Percentiles rank a stretch among this genome's conserved stretches.
phyloP scores from a whole-genome alignment of 2,797 vertebrate genomes.

The Hippocampus kuda region DNA sequence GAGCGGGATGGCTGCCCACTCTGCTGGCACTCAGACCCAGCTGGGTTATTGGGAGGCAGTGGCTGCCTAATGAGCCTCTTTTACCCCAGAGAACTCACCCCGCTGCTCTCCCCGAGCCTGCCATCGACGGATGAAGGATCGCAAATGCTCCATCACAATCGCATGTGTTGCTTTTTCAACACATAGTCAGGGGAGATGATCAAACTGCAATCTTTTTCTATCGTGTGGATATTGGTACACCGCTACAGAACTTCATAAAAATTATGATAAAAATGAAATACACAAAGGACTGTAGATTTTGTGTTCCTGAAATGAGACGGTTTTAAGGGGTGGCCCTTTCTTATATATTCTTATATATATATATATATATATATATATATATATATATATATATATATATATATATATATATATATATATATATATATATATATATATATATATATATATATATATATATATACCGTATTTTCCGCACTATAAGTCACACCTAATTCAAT shows the following conservation, averaged over 20 bases:
- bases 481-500: too few relatives aligned
- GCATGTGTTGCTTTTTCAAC: conserved; percentile 56
- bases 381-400: too few relatives aligned
- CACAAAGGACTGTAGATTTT: too few relatives aligned
- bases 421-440: too few relatives aligned
- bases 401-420: too few relatives aligned
- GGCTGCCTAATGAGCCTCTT: conserved; percentile 70
- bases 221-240: neutral
- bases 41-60: conserved; percentile 64
- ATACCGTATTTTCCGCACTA: too few relatives aligned
- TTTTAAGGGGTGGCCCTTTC: neutral
- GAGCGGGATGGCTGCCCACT: conserved; percentile 58
- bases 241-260: neutral
- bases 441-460: too few relatives aligned
- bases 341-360: too few relatives aligned
- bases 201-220: conserved; percentile 47
- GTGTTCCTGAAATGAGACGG: neutral
- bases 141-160: conserved; percentile 60
- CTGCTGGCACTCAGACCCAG: conserved; percentile 66
- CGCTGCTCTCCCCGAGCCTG: conserved; percentile 52
- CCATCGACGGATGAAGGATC: conserved; percentile 59
- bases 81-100: conserved; percentile 63
- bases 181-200: conserved; percentile 44
- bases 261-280: neutral
- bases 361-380: too few relatives aligned